Conservation (phyloP, 2,797 vertebrate species). For the Falco cherrug region DNA sequence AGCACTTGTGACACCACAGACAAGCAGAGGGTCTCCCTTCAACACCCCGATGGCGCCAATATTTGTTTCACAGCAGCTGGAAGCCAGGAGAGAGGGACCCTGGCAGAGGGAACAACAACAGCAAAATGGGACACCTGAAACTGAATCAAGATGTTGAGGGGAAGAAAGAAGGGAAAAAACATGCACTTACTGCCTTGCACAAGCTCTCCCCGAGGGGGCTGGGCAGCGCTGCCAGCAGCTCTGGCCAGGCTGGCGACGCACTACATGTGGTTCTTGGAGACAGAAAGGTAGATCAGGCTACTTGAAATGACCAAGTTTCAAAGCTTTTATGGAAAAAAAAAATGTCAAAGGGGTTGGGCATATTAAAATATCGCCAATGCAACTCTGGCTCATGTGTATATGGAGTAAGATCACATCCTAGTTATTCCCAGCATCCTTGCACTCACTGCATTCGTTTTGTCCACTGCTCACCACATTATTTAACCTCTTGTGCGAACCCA, state of each 20-base stretch:
- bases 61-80: neutral
- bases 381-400: neutral
- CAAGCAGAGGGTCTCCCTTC: neutral
- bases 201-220: fast-evolving
- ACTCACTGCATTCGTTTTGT: neutral
- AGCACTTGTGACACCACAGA: neutral
- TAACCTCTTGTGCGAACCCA: neutral
- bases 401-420: neutral
- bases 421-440: neutral
- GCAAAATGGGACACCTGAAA: neutral
- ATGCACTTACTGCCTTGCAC: neutral
- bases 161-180: neutral
- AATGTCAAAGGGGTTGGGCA: neutral
- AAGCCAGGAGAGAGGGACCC: neutral
- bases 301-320: neutral
- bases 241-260: neutral
- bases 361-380: neutral
- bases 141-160: neutral
- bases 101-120: neutral
- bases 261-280: neutral
- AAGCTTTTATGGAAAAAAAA: neutral
- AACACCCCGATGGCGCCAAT: neutral
- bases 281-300: neutral
- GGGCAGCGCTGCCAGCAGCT: neutral
- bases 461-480: neutral